Evolutionary conservation across 2,888 invertebrate species (phyloP), one percentile per base, ranked within the genome.

Genomic region (Rhagonycha lutea): DNA sequence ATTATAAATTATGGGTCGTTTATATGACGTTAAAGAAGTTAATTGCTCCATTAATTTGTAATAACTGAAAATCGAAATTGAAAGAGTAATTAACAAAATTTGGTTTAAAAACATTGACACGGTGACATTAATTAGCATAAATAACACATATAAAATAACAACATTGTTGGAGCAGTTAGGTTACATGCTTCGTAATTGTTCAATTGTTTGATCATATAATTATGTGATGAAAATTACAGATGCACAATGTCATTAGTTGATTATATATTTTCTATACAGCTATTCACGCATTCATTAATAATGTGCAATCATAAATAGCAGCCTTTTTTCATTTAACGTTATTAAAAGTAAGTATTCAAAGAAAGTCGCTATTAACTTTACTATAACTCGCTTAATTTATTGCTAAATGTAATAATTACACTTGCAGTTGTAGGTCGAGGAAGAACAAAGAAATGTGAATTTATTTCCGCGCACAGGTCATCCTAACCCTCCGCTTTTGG

Each of bases 141-240:
- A 67, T 67, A 69, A 24, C 9, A 5, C 7, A 68, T 60, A 63
- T 65, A 14, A 73, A 67, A 76, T 76, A 71, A 73, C 68, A 76
- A 61, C 68, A 72, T 26, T 67, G 70, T 63, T 61, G 61, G 68
- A 68, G 74, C 23, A 77, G 76, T 78, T 78, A 69, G 71, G 67
- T 68, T 61, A 76, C 67, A 80, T 79, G 79, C 79, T 79, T 75
- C 74, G 70, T 75, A 80, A 79, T 80, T 77, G 76, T 78, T 68
- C 61, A 73, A 74, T 78, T 78, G 76, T 78, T 76, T 76, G 70
- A 78, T 74, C 67, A 63, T 68, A 28, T 68, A 28, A 68, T 74
- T 74, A 70, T 32, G 18, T 32, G 68, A 68, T 28, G 29, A 63
- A 60, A 65, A 61, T 23, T 68, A 47, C 14, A 72, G 65, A 32